Conservation (phyloP, 2,888 invertebrate genomes). For the Clepsis dumicolana region DNA sequence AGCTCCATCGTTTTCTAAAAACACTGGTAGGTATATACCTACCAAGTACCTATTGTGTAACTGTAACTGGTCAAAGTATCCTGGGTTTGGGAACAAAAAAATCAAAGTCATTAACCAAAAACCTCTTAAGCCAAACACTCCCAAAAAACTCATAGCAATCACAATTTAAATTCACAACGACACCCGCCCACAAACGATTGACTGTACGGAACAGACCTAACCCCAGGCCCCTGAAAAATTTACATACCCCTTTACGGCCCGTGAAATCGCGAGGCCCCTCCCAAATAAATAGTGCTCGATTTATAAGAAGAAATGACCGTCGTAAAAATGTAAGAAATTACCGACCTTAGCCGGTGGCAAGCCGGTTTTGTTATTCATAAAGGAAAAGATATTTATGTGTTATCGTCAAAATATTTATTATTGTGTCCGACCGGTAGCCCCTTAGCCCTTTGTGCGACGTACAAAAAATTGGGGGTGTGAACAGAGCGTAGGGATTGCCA, state of each 20-base stretch:
- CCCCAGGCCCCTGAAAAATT: constrained; percentile 34
- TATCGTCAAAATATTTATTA: constrained; percentile 87
- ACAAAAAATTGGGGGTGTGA: constrained; percentile 82
- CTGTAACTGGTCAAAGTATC: no score
- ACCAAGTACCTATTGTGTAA: no score
- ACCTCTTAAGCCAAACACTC: not conserved
- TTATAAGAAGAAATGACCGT: constrained; percentile 79
- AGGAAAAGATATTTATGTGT: constrained; percentile 82
- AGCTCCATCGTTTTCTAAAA: no score
- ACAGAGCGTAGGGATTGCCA: constrained; percentile 61
- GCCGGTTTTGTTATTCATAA: constrained; percentile 83
- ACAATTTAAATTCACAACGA: constrained; percentile 22
- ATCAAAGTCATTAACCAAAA: constrained; percentile 8
- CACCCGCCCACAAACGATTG: constrained; percentile 18
- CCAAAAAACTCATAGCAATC: no score
- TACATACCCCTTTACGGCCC: constrained; percentile 54
- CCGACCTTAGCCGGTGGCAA: constrained; percentile 74
- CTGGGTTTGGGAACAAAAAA: no score
- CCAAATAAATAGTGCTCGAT: constrained; percentile 78
- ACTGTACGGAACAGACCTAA: constrained; percentile 16
- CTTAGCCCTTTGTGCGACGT: constrained; percentile 80
- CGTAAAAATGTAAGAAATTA: constrained; percentile 78
- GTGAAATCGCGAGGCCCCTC: constrained; percentile 68
- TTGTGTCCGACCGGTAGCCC: constrained; percentile 79
- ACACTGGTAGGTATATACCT: no score